Percentiles rank a stretch among this genome's conserved stretches.
These are phyloP conservation scores for Phalacrocorax pelagicus DNA, from an alignment of 2,113 vertebrate genomes.

Conservation along the genomic window DNA sequence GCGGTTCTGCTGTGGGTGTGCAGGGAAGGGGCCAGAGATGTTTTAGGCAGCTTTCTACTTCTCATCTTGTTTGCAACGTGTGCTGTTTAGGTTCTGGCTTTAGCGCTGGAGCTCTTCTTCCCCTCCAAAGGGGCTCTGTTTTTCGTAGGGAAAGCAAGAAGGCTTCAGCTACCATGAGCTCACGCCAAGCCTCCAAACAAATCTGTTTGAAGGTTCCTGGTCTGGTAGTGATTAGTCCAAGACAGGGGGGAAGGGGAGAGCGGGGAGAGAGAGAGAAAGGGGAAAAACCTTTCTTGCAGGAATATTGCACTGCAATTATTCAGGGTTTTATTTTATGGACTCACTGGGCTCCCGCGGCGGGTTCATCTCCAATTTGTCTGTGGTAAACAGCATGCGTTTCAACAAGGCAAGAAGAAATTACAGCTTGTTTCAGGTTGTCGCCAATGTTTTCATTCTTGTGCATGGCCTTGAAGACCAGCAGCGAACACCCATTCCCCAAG, in stretches of 20 bases:
- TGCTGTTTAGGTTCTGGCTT: background rate
- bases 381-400: background rate
- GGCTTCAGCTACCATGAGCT: background rate
- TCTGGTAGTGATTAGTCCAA: slow-evolving; percentile 27
- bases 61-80: background rate
- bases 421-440: background rate
- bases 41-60: background rate
- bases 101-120: background rate
- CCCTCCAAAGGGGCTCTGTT: background rate
- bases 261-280: background rate
- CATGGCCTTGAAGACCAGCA: background rate
- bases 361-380: background rate
- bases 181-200: slow-evolving; percentile 7
- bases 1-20: background rate
- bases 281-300: background rate
- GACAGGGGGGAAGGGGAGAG: background rate
- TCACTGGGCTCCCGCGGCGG: accelerated
- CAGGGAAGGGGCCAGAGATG: background rate
- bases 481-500: background rate
- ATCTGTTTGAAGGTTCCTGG: slow-evolving; percentile 5
- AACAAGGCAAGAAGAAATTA: background rate
- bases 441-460: background rate
- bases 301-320: background rate
- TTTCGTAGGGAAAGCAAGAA: background rate
- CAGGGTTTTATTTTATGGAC: background rate